Evolutionary conservation across 37 sponge, comb jelly and placozoan genomes (phyloP).

Genomic region (Haliclona indistincta): DNA sequence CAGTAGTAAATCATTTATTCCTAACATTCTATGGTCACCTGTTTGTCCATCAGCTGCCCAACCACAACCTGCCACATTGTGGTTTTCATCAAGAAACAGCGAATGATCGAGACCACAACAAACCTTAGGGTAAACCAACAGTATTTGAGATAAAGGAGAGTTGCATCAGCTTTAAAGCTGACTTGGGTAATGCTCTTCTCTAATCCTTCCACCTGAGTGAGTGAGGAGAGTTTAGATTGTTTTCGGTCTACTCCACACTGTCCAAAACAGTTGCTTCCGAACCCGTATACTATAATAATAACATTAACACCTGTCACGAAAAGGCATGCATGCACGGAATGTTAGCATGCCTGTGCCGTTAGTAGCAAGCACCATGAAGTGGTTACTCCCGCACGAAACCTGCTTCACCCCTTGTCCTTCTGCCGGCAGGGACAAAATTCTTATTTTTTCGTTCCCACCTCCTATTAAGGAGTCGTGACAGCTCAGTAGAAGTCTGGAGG

Average conservation of each 20-base stretch:
- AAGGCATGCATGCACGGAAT: no score
- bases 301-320: no score
- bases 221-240: not conserved
- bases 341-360: slow-evolving; percentile 21
- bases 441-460: no score
- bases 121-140: no score
- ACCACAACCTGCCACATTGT: slow-evolving; percentile 37
- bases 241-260: slow-evolving; percentile 21
- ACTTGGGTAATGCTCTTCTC: not conserved
- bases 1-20: no score
- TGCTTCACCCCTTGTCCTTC: not conserved
- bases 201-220: not conserved
- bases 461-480: no score
- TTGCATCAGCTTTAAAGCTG: no score
- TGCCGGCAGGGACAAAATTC: no score
- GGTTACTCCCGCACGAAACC: slow-evolving; percentile 8
- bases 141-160: no score
- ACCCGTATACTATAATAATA: not conserved
- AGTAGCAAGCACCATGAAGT: slow-evolving; percentile 21
- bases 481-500: no score
- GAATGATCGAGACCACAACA: slow-evolving; percentile 62
- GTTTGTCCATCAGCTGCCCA: slow-evolving; percentile 75
- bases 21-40: no score
- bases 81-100: slow-evolving; percentile 18
- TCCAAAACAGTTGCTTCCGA: slow-evolving; percentile 15